Evolutionary conservation across 2,797 vertebrate species (phyloP).

Genomic region (Gila robusta): DNA sequence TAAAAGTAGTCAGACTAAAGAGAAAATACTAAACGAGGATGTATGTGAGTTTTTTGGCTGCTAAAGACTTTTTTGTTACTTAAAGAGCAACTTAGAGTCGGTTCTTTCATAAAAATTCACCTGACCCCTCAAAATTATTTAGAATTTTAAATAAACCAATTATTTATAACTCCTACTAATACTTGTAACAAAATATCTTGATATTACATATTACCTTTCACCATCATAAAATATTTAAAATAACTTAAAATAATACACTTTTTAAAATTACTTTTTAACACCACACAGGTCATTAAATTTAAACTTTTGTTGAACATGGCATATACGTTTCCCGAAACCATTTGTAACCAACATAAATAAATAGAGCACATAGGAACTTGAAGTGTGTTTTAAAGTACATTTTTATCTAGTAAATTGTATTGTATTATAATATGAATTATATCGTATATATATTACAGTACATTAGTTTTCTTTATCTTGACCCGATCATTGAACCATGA

Average conservation of each 20-base stretch:
- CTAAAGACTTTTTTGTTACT: slow-evolving; percentile 26
- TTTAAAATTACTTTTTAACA: neutral
- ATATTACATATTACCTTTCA: neutral
- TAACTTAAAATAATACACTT: neutral
- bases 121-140: neutral
- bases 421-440: neutral
- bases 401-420: neutral
- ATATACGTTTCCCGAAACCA: neutral
- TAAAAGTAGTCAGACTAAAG: neutral
- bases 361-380: neutral
- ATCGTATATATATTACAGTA: neutral
- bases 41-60: neutral
- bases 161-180: neutral
- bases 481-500: neutral
- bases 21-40: neutral
- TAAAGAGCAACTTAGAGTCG: neutral
- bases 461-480: neutral
- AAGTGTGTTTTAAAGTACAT: neutral
- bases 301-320: neutral
- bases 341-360: neutral
- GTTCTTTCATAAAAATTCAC: neutral
- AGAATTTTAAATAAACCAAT: neutral
- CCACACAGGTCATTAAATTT: neutral
- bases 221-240: neutral
- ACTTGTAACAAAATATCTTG: neutral